These are phyloP conservation scores for Oenanthe melanoleuca DNA, from an alignment of 2,113 vertebrate genomes.

Conservation along the genomic window DNA sequence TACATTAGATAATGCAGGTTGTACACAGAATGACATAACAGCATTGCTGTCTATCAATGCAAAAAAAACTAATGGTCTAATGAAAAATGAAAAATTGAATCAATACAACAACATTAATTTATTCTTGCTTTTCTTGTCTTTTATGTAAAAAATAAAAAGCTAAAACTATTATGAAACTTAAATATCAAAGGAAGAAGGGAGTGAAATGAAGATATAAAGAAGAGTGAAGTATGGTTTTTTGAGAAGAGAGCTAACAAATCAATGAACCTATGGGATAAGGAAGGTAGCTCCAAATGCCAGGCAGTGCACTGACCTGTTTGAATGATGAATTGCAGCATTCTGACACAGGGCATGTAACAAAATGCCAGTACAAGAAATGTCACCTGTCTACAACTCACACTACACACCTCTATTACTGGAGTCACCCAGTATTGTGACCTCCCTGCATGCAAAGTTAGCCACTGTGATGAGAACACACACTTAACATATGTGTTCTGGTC, in stretches of 20 bases:
- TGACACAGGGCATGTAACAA: not conserved
- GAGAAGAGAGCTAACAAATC: not conserved
- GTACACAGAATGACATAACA: not conserved
- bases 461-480: not conserved
- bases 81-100: not conserved
- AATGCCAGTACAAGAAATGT: slow-evolving; percentile 24
- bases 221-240: not conserved
- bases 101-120: not conserved
- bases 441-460: not conserved
- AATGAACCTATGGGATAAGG: not conserved
- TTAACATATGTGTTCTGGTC: not conserved
- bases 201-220: not conserved
- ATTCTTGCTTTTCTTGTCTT: not conserved
- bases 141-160: not conserved
- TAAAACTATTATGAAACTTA: not conserved
- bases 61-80: not conserved
- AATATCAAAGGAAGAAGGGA: not conserved
- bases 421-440: not conserved
- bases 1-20: not conserved
- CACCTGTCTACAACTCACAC: not conserved
- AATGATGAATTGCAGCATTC: slow-evolving; percentile 19
- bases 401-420: not conserved
- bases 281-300: slow-evolving; percentile 26
- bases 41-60: not conserved
- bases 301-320: not conserved